phyloP scores from a whole-genome alignment of 2,888 invertebrate species.

The Cephus rjabovi region DNA sequence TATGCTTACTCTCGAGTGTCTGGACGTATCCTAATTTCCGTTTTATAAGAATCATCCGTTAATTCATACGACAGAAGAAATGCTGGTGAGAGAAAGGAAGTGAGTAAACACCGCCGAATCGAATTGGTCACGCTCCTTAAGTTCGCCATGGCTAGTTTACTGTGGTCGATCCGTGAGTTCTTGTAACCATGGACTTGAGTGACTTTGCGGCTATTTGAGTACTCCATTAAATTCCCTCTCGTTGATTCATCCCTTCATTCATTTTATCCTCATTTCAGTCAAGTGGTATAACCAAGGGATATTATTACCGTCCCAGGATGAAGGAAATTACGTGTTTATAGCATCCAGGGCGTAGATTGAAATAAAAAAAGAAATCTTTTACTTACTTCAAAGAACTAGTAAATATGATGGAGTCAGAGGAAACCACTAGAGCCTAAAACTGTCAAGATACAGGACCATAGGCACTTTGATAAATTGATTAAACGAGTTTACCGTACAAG shows the following conservation, averaged over 20 bases:
- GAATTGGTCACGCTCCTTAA: constrained; percentile 54
- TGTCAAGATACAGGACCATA: not conserved
- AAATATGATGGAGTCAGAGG: not conserved
- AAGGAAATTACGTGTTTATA: not conserved
- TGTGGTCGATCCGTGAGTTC: constrained; percentile 47
- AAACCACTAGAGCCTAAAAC: not conserved
- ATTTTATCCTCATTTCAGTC: not conserved
- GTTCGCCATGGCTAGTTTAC: constrained; percentile 51
- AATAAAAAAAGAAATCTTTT: not conserved
- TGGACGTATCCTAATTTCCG: not conserved
- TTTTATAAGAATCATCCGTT: not conserved
- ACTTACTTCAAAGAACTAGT: not conserved
- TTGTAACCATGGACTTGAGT: constrained; percentile 21
- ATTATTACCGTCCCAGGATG: not conserved
- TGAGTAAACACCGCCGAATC: constrained; percentile 31
- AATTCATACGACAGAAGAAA: constrained; percentile 4
- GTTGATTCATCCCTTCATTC: not conserved
- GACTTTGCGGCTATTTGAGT: not conserved
- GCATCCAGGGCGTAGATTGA: not conserved
- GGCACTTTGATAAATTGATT: not conserved
- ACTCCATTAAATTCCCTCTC: not conserved
- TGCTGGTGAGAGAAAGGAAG: not conserved
- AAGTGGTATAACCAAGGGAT: not conserved
- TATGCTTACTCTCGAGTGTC: not conserved
- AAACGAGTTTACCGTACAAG: not conserved